phyloP scores from a whole-genome alignment of 2,113 vertebrate species.

The Sinocyclocheilus grahami region DNA sequence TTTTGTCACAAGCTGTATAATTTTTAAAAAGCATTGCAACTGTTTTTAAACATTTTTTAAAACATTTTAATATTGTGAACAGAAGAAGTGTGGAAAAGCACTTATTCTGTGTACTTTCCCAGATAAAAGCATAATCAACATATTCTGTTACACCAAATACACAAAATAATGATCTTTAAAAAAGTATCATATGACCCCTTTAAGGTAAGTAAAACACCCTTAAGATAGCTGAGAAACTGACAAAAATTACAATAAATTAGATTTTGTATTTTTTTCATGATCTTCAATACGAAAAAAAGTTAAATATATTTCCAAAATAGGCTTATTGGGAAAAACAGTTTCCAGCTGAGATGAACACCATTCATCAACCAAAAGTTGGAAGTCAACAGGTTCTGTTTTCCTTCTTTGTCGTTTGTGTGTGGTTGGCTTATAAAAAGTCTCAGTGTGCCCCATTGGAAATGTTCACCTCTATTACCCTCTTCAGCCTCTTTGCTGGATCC shows the following conservation, averaged over 20 bases:
- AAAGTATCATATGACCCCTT: too few relatives aligned
- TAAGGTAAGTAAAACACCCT: too few relatives aligned
- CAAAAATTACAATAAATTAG: too few relatives aligned
- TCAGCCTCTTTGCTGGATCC: background rate
- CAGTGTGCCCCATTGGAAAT: background rate
- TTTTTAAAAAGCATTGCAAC: background rate
- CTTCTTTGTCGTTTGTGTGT: background rate
- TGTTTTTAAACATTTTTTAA: background rate
- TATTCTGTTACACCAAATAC: too few relatives aligned
- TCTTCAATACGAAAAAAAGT: too few relatives aligned
- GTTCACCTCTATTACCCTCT: conserved; percentile 36
- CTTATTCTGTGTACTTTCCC: background rate
- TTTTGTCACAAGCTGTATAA: background rate
- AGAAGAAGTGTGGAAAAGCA: background rate
- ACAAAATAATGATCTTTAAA: too few relatives aligned
- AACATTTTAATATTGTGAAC: background rate
- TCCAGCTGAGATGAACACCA: background rate
- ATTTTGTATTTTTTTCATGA: too few relatives aligned
- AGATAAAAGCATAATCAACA: too few relatives aligned
- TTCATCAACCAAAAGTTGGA: background rate
- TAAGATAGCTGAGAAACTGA: too few relatives aligned
- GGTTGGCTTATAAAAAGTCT: conserved; percentile 2
- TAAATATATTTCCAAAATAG: background rate
- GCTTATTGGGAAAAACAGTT: background rate
- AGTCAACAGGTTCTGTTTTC: background rate